phyloP scores from a whole-genome alignment of 2,888 invertebrate genomes.

The Sinodicranocentrus sp. region DNA sequence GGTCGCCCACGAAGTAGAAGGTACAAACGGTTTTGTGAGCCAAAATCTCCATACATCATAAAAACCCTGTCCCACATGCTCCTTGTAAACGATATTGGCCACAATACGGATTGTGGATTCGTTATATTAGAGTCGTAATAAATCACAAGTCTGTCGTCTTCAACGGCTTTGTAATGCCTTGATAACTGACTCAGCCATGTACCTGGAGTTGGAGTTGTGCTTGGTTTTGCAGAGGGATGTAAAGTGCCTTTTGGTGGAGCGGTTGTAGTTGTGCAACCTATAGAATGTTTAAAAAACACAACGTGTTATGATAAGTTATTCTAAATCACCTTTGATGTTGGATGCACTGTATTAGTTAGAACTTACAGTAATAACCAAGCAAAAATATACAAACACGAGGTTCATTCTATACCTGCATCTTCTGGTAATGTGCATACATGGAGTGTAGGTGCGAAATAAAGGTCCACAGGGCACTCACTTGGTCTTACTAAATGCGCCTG shows the following conservation, averaged over 20 bases:
- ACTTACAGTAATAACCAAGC: too few species aligned
- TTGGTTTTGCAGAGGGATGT: too few species aligned
- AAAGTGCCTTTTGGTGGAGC: not conserved
- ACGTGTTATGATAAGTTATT: too few species aligned
- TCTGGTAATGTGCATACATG: slow-evolving; percentile 31
- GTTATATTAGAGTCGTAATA: slow-evolving; percentile 26
- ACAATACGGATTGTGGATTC: slow-evolving; percentile 8
- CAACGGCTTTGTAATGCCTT: not conserved
- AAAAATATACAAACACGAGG: not conserved
- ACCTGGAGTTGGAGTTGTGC: not conserved
- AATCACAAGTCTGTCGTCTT: slow-evolving; percentile 26
- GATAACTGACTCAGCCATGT: slow-evolving; percentile 6
- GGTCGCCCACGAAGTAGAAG: slow-evolving; percentile 20
- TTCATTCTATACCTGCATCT: slow-evolving; percentile 34
- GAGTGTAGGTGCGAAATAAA: slow-evolving; percentile 23
- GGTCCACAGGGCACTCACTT: not conserved
- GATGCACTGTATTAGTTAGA: too few species aligned
- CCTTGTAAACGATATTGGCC: slow-evolving; percentile 39
- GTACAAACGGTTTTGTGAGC: slow-evolving; percentile 8
- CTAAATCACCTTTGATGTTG: too few species aligned
- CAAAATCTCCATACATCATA: slow-evolving; percentile 41
- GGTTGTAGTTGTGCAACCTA: slow-evolving; percentile 5
- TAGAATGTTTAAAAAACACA: too few species aligned
- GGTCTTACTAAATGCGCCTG: not conserved
- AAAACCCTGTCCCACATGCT: slow-evolving; percentile 35